Base-by-base conservation (phyloP, 2,888 invertebrate species). In the Gortyna flavago region DNA sequence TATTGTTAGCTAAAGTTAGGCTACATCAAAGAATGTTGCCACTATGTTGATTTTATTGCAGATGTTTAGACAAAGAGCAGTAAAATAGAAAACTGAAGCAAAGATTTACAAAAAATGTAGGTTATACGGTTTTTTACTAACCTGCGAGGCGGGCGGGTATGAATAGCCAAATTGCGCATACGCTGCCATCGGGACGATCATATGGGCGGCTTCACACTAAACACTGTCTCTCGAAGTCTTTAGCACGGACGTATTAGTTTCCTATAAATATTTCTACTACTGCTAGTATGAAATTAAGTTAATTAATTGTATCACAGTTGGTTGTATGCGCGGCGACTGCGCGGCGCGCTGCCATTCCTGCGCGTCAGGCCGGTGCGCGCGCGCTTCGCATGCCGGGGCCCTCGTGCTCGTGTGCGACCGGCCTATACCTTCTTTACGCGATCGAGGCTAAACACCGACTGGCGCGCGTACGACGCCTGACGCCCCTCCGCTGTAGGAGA, bases 91-190 rank as follows among this genome's bases (percentile, higher is more conserved):
- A 35, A 44, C 18, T 73, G 4, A 44, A 44, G 61, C 29, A n/a
- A 29, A 29, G 29, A 35, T 41, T n/a, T 25, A 74, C 38, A n/a
- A 54, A 38, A 81, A 41, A 38, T 18, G 2, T 35, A n/a, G n/a
- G 48, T n/a, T n/a, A 72, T 18, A 65, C 32, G 51, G 51, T 76
- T 66, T 66, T 68, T 80, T 79, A 96, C 97, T 97, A 97, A 99
- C 99, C 98, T 99, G 99, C 92, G 98, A 98, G 94, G 98, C 98
- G 97, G 99, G 97, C 97, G 98, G 98, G 97, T 99, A 99, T 92
- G 98, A 97, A 96, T 99, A 99, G 97, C 99, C 98, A 97, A 99
- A 99, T 97, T 99, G 99, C 94, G 99, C 98, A 97, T 99, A 99
- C 92, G 98, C 98, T 95, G 99, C 97, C 97, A 97, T 97, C 91